Evolutionary conservation across 1,140 invertebrate genomes (phyloP), one percentile per base, ranked within the genome.

Genomic region (Cotesia glomerata): DNA sequence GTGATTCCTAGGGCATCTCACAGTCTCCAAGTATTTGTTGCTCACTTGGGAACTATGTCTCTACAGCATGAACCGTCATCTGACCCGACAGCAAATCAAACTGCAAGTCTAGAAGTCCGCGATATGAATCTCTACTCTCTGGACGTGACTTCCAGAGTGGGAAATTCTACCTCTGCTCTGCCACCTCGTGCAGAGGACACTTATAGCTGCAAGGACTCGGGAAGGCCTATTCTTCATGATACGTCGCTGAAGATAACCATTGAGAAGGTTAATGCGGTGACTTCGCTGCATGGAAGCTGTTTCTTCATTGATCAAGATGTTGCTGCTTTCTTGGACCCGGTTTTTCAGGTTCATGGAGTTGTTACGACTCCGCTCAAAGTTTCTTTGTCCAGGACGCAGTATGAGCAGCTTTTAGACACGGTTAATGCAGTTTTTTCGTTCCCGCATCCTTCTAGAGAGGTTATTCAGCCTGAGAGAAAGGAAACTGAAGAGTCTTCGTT

Each of bases 31-130:
- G 95, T 98, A 18, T 90, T 98, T 63, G 94, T 98, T 13, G 95
- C 95, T n/a, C 95, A 97, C 88, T 89, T 99, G 61, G 97, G 97
- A 36, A 93, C 95, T 80, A 98, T 98, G 80, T 91, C 91, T 26
- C 86, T 97, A 2, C 85, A 85, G 68, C 85, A 87, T 9, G 85
- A 86, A 32, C 85, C 86, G 0, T 79, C 84, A 0, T 64, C 71
- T 74, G 80, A 86, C 73, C 75, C 74, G 1, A 74, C 79, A 59
- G 74, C 78, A 52, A 85, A 85, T 74, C 81, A 82, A 74, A 88
- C 81, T 89, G 88, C 87, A 74, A 87, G 78, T 84, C 93, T 79
- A 0, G 91, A 95, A 84, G 90, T 97, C 26, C 88, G 91, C 49
- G 94, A 98, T 81, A 96, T 98, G 89, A 97, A 95, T 85, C 85